Evolutionary conservation across 2,113 vertebrate genomes (phyloP), one percentile per base, ranked within the genome.

Genomic region (Entosphenus tridentatus): DNA sequence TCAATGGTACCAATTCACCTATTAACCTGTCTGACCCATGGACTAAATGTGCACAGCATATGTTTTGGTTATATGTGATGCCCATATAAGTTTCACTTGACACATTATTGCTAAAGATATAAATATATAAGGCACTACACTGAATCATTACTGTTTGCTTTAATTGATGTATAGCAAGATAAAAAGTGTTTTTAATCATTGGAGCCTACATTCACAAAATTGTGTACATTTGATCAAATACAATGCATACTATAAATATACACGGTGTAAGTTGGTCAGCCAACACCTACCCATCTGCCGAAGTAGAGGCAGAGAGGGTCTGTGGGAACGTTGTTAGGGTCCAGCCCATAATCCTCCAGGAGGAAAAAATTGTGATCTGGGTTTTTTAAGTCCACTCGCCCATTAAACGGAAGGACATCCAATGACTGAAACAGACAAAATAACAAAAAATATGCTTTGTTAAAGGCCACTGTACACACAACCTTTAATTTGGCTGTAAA

Each of bases 321-420:
- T 13, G 93, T 81, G 0, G 89, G 89, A 72, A 88, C 83, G 14
- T 81, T 75, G 71, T 95, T 95, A 70, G 89, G 88, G 72, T 98
- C 83, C 71, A 81, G 80, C 72, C 90, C 92, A 72, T 97, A 93
- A 78, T 98, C 89, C 74, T 98, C 93, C 70, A 98, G 73, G 77
- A 95, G 75, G 75, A 85, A 91, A 76, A 98, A 98, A 70, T 80
- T 68, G 57, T 95, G 83, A 56, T 95, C 80, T 57, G 93, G 86
- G 69, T 78, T 85, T 77, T 87, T 95, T 71, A 98, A 83, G 73
- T 81, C 88, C 58, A 98, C 93, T 74, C 81, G 83, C 70, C 93
- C 93, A 78, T 84, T 76, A 81, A 96, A 96, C 0, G 87, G 84
- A 62, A 98, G 78, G 79, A 89, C 96, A n/a, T 86, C 87, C 78